phyloP scores from a whole-genome alignment of 1,140 invertebrate genomes.

The Dufourea novaeangliae region DNA sequence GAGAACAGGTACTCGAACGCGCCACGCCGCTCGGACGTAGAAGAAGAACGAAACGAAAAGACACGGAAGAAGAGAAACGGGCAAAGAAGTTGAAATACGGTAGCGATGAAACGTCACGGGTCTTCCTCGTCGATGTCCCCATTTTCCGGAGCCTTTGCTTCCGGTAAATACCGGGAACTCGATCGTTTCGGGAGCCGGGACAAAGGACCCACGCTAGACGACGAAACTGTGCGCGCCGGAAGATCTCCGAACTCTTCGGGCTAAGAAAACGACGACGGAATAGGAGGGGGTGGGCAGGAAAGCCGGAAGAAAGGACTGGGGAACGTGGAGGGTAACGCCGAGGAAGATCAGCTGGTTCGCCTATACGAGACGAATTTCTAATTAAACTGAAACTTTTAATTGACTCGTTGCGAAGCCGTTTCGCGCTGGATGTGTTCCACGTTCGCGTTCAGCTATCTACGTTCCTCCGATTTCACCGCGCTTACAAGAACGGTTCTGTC shows the following conservation, averaged over 20 bases:
- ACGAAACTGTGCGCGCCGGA: slow-evolving; percentile 10
- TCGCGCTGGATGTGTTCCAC: slow-evolving; percentile 67
- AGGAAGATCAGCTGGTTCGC: slow-evolving; percentile 19
- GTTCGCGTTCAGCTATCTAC: slow-evolving; percentile 31
- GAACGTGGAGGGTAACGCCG: slow-evolving; percentile 10
- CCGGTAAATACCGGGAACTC: neutral
- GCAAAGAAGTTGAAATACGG: neutral
- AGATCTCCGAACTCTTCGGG: neutral
- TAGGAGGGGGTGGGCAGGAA: neutral
- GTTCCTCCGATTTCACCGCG: slow-evolving; percentile 42
- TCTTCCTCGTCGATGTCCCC: neutral
- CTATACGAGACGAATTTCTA: slow-evolving; percentile 74
- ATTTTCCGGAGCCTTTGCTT: slow-evolving; percentile 2
- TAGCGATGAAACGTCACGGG: neutral
- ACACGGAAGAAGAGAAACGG: no score
- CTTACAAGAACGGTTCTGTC: neutral
- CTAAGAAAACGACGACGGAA: neutral
- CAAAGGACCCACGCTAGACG: neutral
- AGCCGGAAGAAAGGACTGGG: slow-evolving; percentile 17
- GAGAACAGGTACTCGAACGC: no score
- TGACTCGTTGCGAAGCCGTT: slow-evolving; percentile 78
- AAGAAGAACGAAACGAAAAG: no score
- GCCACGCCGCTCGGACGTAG: no score
- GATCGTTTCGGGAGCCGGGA: neutral
- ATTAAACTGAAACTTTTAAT: slow-evolving; percentile 82